phyloP scores from a whole-genome alignment of 2,888 invertebrate genomes.

The Stenodera caucasica region DNA sequence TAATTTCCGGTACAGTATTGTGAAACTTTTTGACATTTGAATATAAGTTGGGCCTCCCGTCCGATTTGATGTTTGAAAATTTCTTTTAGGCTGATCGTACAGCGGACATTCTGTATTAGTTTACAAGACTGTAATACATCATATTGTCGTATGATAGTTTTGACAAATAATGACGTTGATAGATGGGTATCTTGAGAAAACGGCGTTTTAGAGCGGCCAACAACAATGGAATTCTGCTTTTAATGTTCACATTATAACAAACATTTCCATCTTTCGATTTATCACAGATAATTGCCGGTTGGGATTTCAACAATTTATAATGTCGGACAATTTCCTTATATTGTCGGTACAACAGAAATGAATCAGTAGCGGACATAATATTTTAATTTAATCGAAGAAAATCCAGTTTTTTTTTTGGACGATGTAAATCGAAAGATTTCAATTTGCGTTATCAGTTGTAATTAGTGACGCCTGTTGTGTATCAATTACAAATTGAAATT shows the following conservation, averaged over 20 bases:
- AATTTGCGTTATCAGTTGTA: background rate
- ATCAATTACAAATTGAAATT: constrained; percentile 3
- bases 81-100: no score
- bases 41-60: no score
- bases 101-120: constrained; percentile 17
- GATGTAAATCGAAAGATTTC: no score
- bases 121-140: constrained; percentile 21
- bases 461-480: background rate
- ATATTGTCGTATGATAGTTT: constrained; percentile 25
- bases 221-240: background rate
- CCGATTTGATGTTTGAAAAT: no score
- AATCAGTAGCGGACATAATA: background rate
- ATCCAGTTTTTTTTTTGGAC: no score
- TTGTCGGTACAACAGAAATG: background rate
- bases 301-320: background rate
- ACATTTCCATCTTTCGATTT: background rate
- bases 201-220: background rate
- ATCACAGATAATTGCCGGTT: constrained; percentile 2
- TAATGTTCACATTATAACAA: background rate
- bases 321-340: background rate
- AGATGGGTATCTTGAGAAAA: no score
- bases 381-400: background rate
- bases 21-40: no score
- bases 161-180: constrained; percentile 28
- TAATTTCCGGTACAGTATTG: no score